These are phyloP conservation scores for Micrastur ruficollis DNA, from an alignment of 2,797 vertebrate genomes.

Conservation along the genomic window DNA sequence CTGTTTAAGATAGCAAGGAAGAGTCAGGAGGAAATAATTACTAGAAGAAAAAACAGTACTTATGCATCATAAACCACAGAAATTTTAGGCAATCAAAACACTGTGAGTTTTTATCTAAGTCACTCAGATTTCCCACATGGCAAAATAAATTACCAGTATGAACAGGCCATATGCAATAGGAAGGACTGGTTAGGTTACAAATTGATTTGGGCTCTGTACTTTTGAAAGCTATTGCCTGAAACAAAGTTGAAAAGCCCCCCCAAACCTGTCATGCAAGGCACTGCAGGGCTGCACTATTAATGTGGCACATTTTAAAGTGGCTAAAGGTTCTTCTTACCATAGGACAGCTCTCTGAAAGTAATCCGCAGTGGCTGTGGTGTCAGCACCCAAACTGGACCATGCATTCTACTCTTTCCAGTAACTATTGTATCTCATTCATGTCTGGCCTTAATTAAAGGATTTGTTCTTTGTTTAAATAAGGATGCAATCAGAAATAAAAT, in stretches of 20 bases:
- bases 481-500: not conserved
- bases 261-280: not conserved
- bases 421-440: not conserved
- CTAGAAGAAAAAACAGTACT: not conserved
- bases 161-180: not conserved
- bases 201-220: not conserved
- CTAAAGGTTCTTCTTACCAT: not conserved
- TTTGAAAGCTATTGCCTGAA: not conserved
- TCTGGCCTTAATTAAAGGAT: not conserved
- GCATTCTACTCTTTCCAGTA: not conserved
- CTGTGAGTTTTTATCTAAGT: not conserved
- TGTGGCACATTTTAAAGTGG: not conserved
- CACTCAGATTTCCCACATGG: not conserved
- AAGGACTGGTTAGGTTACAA: not conserved
- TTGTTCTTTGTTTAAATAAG: not conserved
- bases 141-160: not conserved
- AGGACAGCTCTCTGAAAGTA: not conserved
- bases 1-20: slow-evolving; percentile 71
- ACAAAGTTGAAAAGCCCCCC: not conserved
- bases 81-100: not conserved
- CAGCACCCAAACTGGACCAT: not conserved
- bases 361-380: not conserved
- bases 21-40: slow-evolving; percentile 19
- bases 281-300: not conserved
- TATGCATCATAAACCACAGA: not conserved